Evolutionary conservation across 2,113 vertebrate species (phyloP), one percentile per base, ranked within the genome.

Genomic region (Pluvianellus socialis): DNA sequence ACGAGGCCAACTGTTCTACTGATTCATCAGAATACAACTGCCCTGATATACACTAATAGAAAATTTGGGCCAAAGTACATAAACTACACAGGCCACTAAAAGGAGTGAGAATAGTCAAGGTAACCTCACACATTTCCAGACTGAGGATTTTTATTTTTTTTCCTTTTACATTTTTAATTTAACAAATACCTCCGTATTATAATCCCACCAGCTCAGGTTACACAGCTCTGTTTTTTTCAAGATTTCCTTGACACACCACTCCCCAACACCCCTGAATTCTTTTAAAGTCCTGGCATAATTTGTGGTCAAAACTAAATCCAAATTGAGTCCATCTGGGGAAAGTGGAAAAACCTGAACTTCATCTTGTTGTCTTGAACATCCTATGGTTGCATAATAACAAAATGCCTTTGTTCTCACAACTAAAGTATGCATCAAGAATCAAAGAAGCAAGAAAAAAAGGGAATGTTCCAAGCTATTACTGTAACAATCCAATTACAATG

Each of bases 401-500:
- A 95, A 98, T 93, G 97, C 95, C 98, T 98, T 98, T 98, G 98
- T 98, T 98, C 98, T 97, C 94, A 50, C 59, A 79, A 97, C 44
- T 94, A 96, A 98, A 97, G 97, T 96, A 88, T 96, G 97, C 97
- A 98, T 98, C 97, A 98, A 98, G 98, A 98, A 98, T 98, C 98
- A 98, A 98, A 98, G 98, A 96, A 96, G 98, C 98, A 98, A 96
- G 97, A 98, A 98, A 98, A 98, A 98, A 97, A 98, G 97, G 94
- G 98, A 99, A 98, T 96, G 97, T 99, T 99, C 98, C 98, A 98
- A 99, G 98, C 98, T 98, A 98, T 99, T 99, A 99, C 99, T 99
- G 99, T 99, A 99, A 99, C 99, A 99, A 99, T 99, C 99, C 99
- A 99, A 99, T 99, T 99, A 99, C 99, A 99, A 99, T 99, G 99